Conservation (phyloP, 2,797 vertebrate genomes). For the Smutsia gigantea region DNA sequence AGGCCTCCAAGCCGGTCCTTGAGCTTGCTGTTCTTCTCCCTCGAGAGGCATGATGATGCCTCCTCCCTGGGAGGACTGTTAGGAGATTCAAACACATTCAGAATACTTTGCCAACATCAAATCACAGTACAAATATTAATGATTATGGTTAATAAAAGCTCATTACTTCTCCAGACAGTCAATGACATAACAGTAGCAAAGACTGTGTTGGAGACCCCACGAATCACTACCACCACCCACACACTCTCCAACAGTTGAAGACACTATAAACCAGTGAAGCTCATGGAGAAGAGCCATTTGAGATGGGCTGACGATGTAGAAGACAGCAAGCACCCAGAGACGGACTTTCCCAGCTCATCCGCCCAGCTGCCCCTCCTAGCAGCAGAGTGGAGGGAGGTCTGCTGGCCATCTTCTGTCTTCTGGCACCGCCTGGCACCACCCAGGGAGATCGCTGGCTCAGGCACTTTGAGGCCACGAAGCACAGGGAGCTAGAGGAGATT, state of each 20-base stretch:
- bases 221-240: not conserved
- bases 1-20: not conserved
- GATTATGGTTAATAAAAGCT: constrained; percentile 3
- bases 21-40: not conserved
- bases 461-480: not conserved
- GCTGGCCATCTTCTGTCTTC: not conserved
- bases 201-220: not conserved
- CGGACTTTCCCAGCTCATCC: not conserved
- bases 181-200: constrained; percentile 2
- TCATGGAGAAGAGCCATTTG: not conserved
- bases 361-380: not conserved
- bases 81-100: not conserved
- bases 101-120: not conserved
- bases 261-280: not conserved
- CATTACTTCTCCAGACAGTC: not conserved
- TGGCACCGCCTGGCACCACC: not conserved
- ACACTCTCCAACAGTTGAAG: not conserved
- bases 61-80: not conserved
- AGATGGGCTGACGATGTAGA: not conserved
- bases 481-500: not conserved
- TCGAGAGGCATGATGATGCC: not conserved
- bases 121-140: not conserved
- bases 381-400: not conserved
- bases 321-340: not conserved
- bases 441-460: not conserved